Evolutionary conservation across 1,140 invertebrate genomes (phyloP).

Genomic region (Wasmannia auropunctata): DNA sequence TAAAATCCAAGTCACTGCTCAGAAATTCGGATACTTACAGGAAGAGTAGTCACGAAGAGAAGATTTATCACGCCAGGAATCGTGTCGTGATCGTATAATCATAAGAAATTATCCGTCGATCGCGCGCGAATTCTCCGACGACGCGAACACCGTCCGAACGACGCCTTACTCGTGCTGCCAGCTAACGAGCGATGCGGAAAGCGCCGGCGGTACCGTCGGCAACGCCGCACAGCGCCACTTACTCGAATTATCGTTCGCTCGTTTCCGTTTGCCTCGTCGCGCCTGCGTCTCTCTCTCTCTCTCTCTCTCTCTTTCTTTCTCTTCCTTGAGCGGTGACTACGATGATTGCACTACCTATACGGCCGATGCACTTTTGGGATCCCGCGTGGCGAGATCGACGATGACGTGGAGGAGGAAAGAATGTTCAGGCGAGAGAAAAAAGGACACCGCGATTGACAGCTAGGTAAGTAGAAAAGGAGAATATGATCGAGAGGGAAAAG

Average conservation of each 20-base stretch:
- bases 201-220: constrained; percentile 38
- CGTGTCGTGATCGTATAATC: not conserved
- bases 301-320: not conserved
- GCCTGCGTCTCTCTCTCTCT: not conserved
- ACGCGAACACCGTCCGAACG: not conserved
- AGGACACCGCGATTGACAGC: not conserved
- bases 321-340: not conserved
- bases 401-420: constrained; percentile 21
- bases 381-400: constrained; percentile 12
- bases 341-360: constrained; percentile 28
- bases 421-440: not conserved
- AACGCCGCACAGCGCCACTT: constrained; percentile 70
- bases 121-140: not conserved
- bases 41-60: not conserved
- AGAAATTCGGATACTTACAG: not conserved
- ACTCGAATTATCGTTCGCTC: constrained; percentile 59
- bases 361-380: constrained; percentile 29
- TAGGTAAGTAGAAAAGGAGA: not conserved
- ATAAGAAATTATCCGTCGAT: not conserved
- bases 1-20: not conserved
- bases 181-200: constrained; percentile 74
- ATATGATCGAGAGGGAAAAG: not conserved
- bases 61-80: not conserved
- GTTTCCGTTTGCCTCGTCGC: not conserved
- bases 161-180: constrained; percentile 83